phyloP scores from a whole-genome alignment of 2,797 vertebrate species.

The Atherinosoma microstoma region DNA sequence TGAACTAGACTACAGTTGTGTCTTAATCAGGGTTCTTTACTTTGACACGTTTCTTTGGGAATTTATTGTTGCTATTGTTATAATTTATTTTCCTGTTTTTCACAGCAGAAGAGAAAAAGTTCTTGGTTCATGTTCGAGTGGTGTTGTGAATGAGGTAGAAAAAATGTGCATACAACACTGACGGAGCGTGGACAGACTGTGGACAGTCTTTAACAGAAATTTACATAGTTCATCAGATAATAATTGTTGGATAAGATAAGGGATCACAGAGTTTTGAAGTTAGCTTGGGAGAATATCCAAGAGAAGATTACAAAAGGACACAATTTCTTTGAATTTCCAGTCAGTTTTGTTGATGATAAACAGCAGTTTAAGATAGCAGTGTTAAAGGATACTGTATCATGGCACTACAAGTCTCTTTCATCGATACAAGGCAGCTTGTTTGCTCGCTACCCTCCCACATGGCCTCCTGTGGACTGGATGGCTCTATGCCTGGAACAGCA shows the following conservation, averaged over 20 bases:
- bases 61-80: neutral
- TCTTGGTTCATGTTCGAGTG: neutral
- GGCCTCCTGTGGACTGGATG: slow-evolving; percentile 55
- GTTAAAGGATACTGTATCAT: slow-evolving; percentile 12
- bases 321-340: neutral
- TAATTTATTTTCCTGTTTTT: slow-evolving; percentile 23
- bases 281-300: neutral
- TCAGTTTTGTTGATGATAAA: slow-evolving; percentile 3
- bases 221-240: slow-evolving; percentile 14
- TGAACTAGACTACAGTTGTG: slow-evolving; percentile 1
- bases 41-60: neutral
- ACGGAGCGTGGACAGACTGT: neutral
- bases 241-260: neutral
- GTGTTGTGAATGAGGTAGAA: slow-evolving; percentile 17
- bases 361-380: slow-evolving; percentile 5
- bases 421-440: slow-evolving; percentile 43
- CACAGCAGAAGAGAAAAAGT: slow-evolving; percentile 10
- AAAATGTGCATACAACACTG: slow-evolving; percentile 3
- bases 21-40: slow-evolving; percentile 6
- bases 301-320: neutral
- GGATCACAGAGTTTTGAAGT: slow-evolving; percentile 3
- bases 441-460: slow-evolving; percentile 44
- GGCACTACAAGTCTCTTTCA: slow-evolving; percentile 8
- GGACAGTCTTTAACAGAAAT: slow-evolving; percentile 8
- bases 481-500: slow-evolving; percentile 58